phyloP scores from a whole-genome alignment of 2,797 vertebrate genomes.

The Zenarchopterus dispar region DNA sequence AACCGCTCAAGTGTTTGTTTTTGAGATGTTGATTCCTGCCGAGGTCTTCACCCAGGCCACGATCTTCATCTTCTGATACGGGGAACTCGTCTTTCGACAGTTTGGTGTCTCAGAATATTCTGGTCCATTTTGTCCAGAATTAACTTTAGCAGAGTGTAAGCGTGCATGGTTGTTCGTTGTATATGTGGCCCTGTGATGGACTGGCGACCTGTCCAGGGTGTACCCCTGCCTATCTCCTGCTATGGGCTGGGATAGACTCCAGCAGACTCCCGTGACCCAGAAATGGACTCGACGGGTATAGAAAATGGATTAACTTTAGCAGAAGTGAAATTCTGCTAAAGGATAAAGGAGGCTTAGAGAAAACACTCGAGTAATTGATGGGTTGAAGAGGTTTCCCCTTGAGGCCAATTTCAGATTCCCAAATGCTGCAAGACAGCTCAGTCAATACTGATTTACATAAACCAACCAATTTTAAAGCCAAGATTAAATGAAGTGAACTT shows the following conservation, averaged over 20 bases:
- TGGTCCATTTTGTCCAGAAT: conserved; percentile 3
- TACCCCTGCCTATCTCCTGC: too few species aligned
- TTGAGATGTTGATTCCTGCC: conserved; percentile 8
- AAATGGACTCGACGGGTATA: too few species aligned
- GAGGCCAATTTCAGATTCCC: too few species aligned
- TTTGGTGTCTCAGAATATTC: conserved; percentile 29
- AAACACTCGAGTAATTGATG: too few species aligned
- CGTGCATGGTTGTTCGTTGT: too few species aligned
- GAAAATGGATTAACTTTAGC: not conserved
- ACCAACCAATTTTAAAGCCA: not conserved
- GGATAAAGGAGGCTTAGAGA: too few species aligned
- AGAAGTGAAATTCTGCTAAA: not conserved
- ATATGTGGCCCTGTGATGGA: too few species aligned
- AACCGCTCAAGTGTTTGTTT: conserved; percentile 7
- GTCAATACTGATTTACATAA: not conserved
- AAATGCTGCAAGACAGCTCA: too few species aligned
- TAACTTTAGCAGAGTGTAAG: not conserved
- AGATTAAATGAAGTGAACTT: not conserved
- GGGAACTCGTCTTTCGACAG: conserved; percentile 1
- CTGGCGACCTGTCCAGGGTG: too few species aligned
- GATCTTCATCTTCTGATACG: conserved; percentile 30
- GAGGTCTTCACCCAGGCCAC: conserved; percentile 31
- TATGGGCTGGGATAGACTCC: too few species aligned
- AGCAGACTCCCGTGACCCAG: too few species aligned
- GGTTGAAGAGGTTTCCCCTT: too few species aligned